A percentile compares a stretch with the other conserved stretches of the same genome.
Conservation (phyloP, 2,797 vertebrate species). For the Molossus molossus region DNA sequence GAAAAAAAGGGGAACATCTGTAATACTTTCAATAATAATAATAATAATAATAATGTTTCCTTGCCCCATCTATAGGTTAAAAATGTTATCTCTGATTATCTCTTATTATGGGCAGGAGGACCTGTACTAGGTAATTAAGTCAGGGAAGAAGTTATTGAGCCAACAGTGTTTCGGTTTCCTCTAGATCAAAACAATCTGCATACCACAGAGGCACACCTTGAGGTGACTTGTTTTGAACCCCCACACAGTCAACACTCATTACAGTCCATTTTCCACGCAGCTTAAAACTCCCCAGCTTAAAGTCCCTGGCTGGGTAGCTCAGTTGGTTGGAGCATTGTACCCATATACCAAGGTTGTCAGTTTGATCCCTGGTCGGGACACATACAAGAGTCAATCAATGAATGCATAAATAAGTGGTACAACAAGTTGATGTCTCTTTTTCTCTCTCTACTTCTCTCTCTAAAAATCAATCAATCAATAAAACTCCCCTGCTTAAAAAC, state of each 20-base stretch:
- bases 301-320: not conserved
- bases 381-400: too few species aligned
- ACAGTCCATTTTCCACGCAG: not conserved
- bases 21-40: too few species aligned
- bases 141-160: not conserved
- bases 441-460: too few species aligned
- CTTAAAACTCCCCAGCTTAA: not conserved
- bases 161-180: not conserved
- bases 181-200: not conserved
- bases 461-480: too few species aligned
- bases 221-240: not conserved
- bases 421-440: too few species aligned
- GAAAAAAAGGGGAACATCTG: too few species aligned
- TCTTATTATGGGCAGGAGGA: not conserved
- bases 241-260: not conserved
- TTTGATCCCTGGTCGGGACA: too few species aligned
- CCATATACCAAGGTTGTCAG: too few species aligned
- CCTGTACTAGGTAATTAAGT: not conserved
- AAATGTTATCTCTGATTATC: not conserved
- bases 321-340: too few species aligned
- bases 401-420: too few species aligned
- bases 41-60: not conserved
- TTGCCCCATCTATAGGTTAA: not conserved
- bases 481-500: not conserved
- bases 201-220: too few species aligned